Evolutionary conservation across 2,888 invertebrate species (phyloP), one percentile per base, ranked within the genome.

Genomic region (Nephrotoma flavescens): DNA sequence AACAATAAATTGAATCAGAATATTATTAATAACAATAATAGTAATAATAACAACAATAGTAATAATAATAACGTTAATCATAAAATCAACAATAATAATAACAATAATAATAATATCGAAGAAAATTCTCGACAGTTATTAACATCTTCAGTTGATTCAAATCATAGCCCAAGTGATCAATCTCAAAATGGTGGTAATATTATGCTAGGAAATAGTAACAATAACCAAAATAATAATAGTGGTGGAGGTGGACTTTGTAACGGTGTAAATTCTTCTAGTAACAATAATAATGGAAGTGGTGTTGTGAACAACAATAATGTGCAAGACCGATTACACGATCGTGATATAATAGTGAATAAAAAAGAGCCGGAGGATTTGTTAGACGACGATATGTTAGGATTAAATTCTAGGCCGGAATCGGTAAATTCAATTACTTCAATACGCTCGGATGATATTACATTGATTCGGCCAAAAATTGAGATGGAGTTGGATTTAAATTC

Each of bases 381-480:
- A 86, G 91, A 91, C 87, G 91, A 91, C 42, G 91, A 91, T 87
- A 89, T 91, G 71, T 88, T 91, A 89, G 90, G 90, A n/a, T 88
- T 92, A 47, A 90, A 90, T 86, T 90, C 91, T 4, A 90, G 90
- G 84, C 91, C 91, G 5, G 91, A 91, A 87, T 88, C 87, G 86
- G 88, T 91, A 57, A 92, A 93, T 88, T 94, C 95, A 88, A 91
- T 94, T 87, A 94, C 94, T 9, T 93, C 94, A 87, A 91, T 92
- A 88, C 91, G 90, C 87, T 92, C 92, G 86, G 94, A 93, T 88
- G 88, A 88, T 83, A 88, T 88, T 52, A 91, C 92, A 88, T 92
- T 94, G 90, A 93, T 94, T 89, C 93, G 93, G 89, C 94, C 94
- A 89, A 95, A 95, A 91, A 93, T 94, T 89, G 94, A 95, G 90